A percentile compares a stretch with the other conserved stretches of the same genome.
Evolutionary conservation across 92 coral and sea anemone species (phyloP).

Genomic region (Palythoa heliodiscus): DNA sequence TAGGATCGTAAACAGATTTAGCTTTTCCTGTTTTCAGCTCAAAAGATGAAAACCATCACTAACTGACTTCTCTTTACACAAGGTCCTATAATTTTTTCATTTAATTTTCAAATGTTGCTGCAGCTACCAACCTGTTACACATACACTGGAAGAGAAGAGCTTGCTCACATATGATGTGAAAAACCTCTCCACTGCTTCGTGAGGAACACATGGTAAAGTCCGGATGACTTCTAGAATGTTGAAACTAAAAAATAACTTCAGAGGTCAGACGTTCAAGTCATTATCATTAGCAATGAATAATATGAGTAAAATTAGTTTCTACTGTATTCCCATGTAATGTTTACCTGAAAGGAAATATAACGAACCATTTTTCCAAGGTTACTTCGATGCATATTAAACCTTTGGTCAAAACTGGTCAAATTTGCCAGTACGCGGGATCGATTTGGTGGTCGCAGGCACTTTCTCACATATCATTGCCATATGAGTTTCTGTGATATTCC

Average conservation of each 20-base stretch:
- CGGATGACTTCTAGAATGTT: slow-evolving; percentile 32
- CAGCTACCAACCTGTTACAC: slow-evolving; percentile 11
- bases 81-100: too few relatives aligned
- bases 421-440: too few relatives aligned
- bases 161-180: slow-evolving; percentile 21
- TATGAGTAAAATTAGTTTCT: neutral
- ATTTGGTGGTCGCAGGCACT: too few relatives aligned
- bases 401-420: neutral
- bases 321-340: neutral
- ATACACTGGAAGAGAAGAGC: neutral
- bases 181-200: slow-evolving; percentile 16
- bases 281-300: neutral
- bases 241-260: slow-evolving; percentile 9
- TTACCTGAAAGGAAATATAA: too few relatives aligned
- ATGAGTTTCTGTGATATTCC: too few relatives aligned
- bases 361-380: neutral
- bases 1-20: too few relatives aligned
- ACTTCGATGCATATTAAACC: neutral
- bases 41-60: too few relatives aligned
- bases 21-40: too few relatives aligned
- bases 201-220: neutral
- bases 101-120: too few relatives aligned
- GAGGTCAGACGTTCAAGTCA: neutral
- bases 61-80: too few relatives aligned
- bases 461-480: too few relatives aligned